phyloP scores from a whole-genome alignment of 2,888 invertebrate genomes.

The Troides helena region DNA sequence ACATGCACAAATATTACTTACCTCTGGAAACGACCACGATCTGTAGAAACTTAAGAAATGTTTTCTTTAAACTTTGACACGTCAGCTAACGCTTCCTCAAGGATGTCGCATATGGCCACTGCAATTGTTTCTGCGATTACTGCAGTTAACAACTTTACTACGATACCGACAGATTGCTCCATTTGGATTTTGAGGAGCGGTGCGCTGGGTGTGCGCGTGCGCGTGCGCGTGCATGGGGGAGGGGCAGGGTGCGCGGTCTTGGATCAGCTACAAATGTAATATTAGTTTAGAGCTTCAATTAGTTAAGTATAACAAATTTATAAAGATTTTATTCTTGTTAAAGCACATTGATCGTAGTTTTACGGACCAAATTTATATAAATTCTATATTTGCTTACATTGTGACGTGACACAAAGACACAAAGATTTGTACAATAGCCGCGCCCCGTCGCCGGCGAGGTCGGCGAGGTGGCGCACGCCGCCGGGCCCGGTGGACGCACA shows the following conservation, averaged over 20 bases:
- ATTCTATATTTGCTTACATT: slow-evolving; percentile 28
- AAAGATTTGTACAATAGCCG: slow-evolving; percentile 33
- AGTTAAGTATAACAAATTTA: slow-evolving; percentile 43
- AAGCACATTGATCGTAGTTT: slow-evolving; percentile 53
- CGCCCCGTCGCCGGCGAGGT: neutral
- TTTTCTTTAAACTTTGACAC: too few species aligned
- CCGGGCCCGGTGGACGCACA: neutral
- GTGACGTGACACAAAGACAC: slow-evolving; percentile 34
- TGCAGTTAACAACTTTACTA: too few species aligned
- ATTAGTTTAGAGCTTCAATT: slow-evolving; percentile 45
- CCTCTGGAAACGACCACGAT: too few species aligned
- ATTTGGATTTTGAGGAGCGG: too few species aligned
- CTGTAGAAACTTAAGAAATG: too few species aligned
- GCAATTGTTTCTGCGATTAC: too few species aligned
- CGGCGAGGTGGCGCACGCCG: neutral
- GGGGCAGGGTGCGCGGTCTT: neutral
- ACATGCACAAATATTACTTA: too few species aligned
- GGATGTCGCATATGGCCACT: too few species aligned
- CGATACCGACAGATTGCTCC: too few species aligned
- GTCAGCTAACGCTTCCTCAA: too few species aligned
- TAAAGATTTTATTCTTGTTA: slow-evolving; percentile 46
- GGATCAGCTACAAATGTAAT: slow-evolving; percentile 8
- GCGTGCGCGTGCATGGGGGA: too few species aligned
- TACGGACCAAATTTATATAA: slow-evolving; percentile 57
- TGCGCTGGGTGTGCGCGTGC: too few species aligned